phyloP scores from a whole-genome alignment of 1,140 invertebrate genomes.

The Drosophila setifemur region DNA sequence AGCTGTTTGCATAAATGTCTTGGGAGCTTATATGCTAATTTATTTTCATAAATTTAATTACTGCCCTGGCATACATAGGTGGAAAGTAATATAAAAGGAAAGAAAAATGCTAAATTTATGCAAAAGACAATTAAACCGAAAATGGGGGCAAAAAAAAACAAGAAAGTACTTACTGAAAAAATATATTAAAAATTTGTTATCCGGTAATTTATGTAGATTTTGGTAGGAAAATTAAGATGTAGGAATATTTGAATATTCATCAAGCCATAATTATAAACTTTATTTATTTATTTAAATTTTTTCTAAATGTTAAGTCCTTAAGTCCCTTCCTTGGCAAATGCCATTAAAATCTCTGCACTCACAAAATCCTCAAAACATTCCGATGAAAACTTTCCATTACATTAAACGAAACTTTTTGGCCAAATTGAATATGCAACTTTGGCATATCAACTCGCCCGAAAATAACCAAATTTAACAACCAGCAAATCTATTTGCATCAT shows the following conservation, averaged over 20 bases:
- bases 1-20: conserved; percentile 29
- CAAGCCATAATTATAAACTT: too few relatives aligned
- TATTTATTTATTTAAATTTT: too few relatives aligned
- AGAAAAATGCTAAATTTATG: conserved; percentile 13
- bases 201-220: too few relatives aligned
- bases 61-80: conserved; percentile 9
- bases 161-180: too few relatives aligned
- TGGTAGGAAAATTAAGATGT: too few relatives aligned
- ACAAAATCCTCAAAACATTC: conserved; percentile 4
- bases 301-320: too few relatives aligned
- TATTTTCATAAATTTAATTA: conserved; percentile 35
- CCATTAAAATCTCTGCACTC: not conserved
- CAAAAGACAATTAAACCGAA: not conserved
- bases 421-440: conserved; percentile 48
- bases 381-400: conserved; percentile 17
- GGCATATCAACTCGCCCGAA: conserved; percentile 33
- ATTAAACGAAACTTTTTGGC: conserved; percentile 39
- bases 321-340: too few relatives aligned
- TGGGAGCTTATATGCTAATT: conserved; percentile 34
- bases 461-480: conserved; percentile 54
- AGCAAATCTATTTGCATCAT: conserved; percentile 55
- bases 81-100: not conserved
- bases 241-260: too few relatives aligned
- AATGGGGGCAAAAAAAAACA: too few relatives aligned
- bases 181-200: too few relatives aligned